Evolutionary conservation across 2,888 invertebrate species (phyloP).

Genomic region (Ecliptopera silaceata): DNA sequence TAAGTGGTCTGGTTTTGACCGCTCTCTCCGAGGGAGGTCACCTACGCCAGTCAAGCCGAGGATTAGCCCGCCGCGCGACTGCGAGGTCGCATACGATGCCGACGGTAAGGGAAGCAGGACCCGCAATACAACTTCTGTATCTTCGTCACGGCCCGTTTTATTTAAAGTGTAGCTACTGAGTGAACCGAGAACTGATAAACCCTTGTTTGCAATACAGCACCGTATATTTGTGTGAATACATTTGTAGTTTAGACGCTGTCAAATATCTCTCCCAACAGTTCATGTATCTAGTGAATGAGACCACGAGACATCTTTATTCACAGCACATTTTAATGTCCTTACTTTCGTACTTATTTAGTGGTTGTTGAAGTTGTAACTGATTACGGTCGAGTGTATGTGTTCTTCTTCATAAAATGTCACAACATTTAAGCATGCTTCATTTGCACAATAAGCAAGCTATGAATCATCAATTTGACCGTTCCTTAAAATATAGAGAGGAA

Average conservation of each 20-base stretch:
- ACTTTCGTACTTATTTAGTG: slow-evolving; percentile 43
- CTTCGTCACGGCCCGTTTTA: slow-evolving; percentile 67
- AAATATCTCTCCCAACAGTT: slow-evolving; percentile 30
- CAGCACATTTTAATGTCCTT: slow-evolving; percentile 31
- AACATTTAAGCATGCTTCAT: slow-evolving; percentile 37
- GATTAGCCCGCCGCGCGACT: slow-evolving; percentile 86
- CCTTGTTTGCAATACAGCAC: slow-evolving; percentile 21
- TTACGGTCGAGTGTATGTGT: slow-evolving; percentile 69
- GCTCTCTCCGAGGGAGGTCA: slow-evolving; percentile 83
- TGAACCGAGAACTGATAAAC: slow-evolving; percentile 23
- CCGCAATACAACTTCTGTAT: slow-evolving; percentile 59
- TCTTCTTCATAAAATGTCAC: slow-evolving; percentile 47
- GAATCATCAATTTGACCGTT: not conserved
- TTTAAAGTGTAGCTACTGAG: slow-evolving; percentile 34
- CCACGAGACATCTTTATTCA: slow-evolving; percentile 66
- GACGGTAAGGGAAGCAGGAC: slow-evolving; percentile 86
- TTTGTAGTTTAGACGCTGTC: slow-evolving; percentile 45
- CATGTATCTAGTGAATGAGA: slow-evolving; percentile 60
- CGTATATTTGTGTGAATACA: slow-evolving; percentile 43
- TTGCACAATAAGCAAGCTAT: slow-evolving; percentile 7
- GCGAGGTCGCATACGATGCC: slow-evolving; percentile 88
- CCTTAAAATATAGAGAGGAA: no score
- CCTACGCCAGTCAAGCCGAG: slow-evolving; percentile 89
- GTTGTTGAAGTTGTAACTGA: slow-evolving; percentile 37
- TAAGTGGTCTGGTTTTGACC: slow-evolving; percentile 82